Conservation (phyloP, 2,797 vertebrate species). For the Lindbergichthys nudifrons region DNA sequence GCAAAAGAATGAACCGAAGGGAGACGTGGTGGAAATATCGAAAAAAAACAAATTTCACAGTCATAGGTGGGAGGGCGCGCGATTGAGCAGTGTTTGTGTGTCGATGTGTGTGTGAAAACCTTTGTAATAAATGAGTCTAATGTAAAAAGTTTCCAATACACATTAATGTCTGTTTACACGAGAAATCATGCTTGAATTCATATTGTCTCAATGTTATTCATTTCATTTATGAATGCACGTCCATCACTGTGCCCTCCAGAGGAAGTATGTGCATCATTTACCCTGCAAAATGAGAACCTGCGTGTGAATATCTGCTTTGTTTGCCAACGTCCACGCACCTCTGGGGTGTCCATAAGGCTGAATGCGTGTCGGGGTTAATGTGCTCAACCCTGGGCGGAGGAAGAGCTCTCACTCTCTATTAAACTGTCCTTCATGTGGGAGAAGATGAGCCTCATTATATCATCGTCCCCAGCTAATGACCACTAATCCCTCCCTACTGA, state of each 20-base stretch:
- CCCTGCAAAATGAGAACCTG: slow-evolving; percentile 2
- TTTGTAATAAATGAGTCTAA: slow-evolving; percentile 28
- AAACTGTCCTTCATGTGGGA: slow-evolving; percentile 73
- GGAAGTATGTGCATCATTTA: slow-evolving; percentile 27
- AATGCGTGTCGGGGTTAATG: slow-evolving; percentile 66
- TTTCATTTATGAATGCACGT: slow-evolving; percentile 17
- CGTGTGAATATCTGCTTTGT: slow-evolving; percentile 4
- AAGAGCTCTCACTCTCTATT: slow-evolving; percentile 68
- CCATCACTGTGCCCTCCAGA: slow-evolving; percentile 19
- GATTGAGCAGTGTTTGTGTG: slow-evolving; percentile 21
- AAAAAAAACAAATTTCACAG: slow-evolving; percentile 57
- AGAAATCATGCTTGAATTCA: slow-evolving; percentile 12
- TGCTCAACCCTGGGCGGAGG: slow-evolving; percentile 47
- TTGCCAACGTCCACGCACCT: slow-evolving; percentile 1
- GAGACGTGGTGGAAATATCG: slow-evolving; percentile 58
- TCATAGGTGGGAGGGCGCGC: slow-evolving; percentile 21
- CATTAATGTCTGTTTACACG: slow-evolving; percentile 8
- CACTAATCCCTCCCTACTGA: slow-evolving; percentile 66
- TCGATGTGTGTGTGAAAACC: neutral
- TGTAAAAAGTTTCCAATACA: slow-evolving; percentile 23
- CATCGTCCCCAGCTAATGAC: slow-evolving; percentile 71
- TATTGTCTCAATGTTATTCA: slow-evolving; percentile 21
- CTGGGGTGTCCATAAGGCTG: slow-evolving; percentile 35
- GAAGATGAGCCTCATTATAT: slow-evolving; percentile 77
- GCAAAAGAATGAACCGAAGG: slow-evolving; percentile 45